Base-by-base conservation (phyloP, 2,113 vertebrate species). In the Egretta garzetta region DNA sequence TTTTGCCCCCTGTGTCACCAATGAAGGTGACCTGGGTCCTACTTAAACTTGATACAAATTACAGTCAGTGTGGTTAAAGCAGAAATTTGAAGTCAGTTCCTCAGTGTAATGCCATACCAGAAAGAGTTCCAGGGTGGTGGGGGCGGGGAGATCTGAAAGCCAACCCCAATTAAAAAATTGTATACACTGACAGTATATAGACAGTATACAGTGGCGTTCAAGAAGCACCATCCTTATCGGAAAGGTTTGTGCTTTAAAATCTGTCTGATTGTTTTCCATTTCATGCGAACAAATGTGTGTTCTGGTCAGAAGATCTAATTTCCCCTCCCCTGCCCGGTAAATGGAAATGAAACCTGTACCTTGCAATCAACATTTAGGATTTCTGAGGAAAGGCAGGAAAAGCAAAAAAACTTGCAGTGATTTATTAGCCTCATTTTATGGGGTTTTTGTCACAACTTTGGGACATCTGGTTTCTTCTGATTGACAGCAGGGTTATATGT, bases 401-500 rank as follows among this genome's bases (percentile, higher is more conserved):
- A 88, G 73, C 17, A 73, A 56, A 93, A 93, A 56, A 67, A 91
- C 56, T 80, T 91, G 95, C 87, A 88, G 89, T 93, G 95, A 91
- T 97, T 96, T 95, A 70, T 89, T 91, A 64, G 88, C 82, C 91
- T 97, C 39, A 32, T 89, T 96, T 64, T 90, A 35, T 96, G 80
- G 91, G 60, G 50, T 64, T 71, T 95, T 96, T 96, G 84, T 91
- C 85, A 67, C 43, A 81, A 83, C 94, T 97, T 95, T 37, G 35
- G 80, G 95, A 95, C 80, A 91, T 88, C 93, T 96, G 33, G 89
- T 97, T 98, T 88, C 85, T 90, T 96, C 90, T 97, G 96, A 98
- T 88, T 99, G 98, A 98, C 98, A 98, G 98, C 64, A 96, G 97
- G 92, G 97, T 99, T 99, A 98, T 98, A 98, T 33, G 21, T 98